A percentile compares a stretch with the other conserved stretches of the same genome.
These are phyloP conservation scores for Rattus rattus DNA, from an alignment of 2,113 vertebrate species.

Conservation along the genomic window DNA sequence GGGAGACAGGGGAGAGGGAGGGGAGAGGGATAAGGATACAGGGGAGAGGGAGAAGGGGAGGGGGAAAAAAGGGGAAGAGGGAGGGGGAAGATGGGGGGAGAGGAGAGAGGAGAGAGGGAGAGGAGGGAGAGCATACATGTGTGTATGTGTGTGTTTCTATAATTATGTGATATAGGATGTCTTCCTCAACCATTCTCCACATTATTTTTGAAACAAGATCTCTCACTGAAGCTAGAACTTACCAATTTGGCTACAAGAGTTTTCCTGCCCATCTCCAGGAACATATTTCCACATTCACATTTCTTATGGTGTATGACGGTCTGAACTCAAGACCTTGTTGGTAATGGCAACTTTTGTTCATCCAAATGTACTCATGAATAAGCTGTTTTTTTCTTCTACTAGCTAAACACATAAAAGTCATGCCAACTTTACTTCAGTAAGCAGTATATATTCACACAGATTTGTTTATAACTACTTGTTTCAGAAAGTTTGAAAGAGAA, in stretches of 20 bases:
- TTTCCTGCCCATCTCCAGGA: neutral
- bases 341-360: rapidly evolving
- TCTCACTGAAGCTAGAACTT: neutral
- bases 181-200: neutral
- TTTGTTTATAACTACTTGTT: neutral
- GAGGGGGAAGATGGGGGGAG: too few species aligned
- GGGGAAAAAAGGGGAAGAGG: too few species aligned
- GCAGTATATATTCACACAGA: rapidly evolving
- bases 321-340: neutral
- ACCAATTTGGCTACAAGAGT: neutral
- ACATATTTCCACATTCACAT: neutral
- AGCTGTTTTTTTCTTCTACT: too few species aligned
- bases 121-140: too few species aligned
- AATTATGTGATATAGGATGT: neutral
- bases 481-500: neutral
- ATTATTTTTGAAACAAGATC: neutral
- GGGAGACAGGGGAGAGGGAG: too few species aligned
- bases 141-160: neutral
- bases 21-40: too few species aligned
- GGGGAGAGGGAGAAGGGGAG: too few species aligned
- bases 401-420: neutral
- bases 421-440: neutral
- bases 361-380: rapidly evolving
- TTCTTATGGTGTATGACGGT: neutral
- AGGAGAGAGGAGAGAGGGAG: too few species aligned